phyloP scores from a whole-genome alignment of 2,797 vertebrate genomes.

The Megaceryle alcyon region DNA sequence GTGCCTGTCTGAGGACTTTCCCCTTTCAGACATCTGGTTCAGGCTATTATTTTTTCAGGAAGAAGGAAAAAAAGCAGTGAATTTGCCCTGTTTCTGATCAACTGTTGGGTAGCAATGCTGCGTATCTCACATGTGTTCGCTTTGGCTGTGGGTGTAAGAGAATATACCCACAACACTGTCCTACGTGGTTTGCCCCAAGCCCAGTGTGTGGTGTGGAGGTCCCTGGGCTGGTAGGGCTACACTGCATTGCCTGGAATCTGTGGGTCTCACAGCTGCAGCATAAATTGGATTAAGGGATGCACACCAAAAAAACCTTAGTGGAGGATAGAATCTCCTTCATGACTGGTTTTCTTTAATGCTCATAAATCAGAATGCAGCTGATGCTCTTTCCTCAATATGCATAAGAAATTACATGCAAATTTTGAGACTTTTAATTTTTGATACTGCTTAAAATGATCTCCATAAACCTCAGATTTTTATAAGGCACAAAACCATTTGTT shows the following conservation, averaged over 20 bases:
- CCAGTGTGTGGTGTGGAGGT: background rate
- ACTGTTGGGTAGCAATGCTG: background rate
- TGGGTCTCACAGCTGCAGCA: background rate
- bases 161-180: fast-evolving
- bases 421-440: background rate
- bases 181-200: background rate
- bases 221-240: background rate
- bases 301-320: background rate
- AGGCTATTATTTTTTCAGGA: background rate
- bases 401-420: background rate
- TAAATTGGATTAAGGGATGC: background rate
- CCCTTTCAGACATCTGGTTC: background rate
- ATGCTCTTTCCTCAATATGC: background rate
- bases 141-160: background rate
- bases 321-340: background rate
- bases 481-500: background rate
- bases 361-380: background rate
- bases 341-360: background rate
- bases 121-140: background rate
- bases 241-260: background rate
- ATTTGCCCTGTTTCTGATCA: background rate
- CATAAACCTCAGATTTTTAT: background rate
- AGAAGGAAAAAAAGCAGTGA: background rate
- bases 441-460: background rate
- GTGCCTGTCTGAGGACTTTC: background rate